Evolutionary conservation across 2,888 invertebrate genomes (phyloP).

Genomic region (Lycophotia porphyrea): DNA sequence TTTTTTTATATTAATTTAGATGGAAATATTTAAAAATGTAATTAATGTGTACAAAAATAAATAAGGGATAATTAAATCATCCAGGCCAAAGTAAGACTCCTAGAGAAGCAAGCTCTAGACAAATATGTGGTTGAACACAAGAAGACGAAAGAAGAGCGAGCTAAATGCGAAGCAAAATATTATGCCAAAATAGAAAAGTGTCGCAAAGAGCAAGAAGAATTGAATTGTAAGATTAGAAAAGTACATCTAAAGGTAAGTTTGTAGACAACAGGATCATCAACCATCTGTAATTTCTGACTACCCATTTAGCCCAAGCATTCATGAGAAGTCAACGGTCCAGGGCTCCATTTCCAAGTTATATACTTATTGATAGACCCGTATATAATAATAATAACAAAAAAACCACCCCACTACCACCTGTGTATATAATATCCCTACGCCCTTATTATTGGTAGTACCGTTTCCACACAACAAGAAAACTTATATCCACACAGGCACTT

Average conservation of each 20-base stretch:
- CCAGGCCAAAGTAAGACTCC: constrained; percentile 65
- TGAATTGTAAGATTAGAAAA: constrained; percentile 66
- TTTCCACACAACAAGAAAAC: neutral
- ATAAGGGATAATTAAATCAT: too few relatives aligned
- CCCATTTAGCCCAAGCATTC: neutral
- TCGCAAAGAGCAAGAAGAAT: constrained; percentile 69
- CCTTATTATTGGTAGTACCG: neutral
- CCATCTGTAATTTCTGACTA: neutral
- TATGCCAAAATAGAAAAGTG: constrained; percentile 66
- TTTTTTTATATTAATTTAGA: too few relatives aligned
- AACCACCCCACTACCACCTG: too few relatives aligned
- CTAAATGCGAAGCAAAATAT: constrained; percentile 63
- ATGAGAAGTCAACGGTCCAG: neutral
- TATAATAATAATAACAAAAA: too few relatives aligned
- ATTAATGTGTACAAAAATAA: too few relatives aligned
- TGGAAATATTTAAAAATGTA: too few relatives aligned
- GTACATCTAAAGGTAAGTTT: constrained; percentile 68
- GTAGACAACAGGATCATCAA: neutral
- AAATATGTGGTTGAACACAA: constrained; percentile 65
- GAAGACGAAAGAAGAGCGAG: constrained; percentile 61
- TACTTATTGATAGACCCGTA: neutral
- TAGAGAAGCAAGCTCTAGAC: constrained; percentile 64
- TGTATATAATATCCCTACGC: too few relatives aligned
- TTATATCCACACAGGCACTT: neutral
- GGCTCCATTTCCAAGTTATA: neutral